Conservation (phyloP, 2,888 invertebrate species). For the Arenicola marina region DNA sequence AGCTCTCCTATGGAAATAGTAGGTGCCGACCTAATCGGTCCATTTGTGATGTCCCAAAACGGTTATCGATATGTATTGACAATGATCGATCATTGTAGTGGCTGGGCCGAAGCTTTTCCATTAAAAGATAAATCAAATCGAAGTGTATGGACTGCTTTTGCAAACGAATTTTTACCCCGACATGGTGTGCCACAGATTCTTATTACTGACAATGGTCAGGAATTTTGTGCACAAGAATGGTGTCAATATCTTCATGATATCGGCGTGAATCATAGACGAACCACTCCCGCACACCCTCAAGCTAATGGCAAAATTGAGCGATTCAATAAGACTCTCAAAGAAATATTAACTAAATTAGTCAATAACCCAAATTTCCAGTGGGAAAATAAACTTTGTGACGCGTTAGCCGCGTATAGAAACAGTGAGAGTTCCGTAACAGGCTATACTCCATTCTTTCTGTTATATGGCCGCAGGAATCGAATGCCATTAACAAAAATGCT, state of each 20-base stretch:
- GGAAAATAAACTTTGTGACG: background rate
- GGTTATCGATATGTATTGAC: background rate
- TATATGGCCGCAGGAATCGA: background rate
- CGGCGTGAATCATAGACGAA: background rate
- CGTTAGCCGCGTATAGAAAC: background rate
- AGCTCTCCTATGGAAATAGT: background rate
- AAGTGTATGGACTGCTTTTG: background rate
- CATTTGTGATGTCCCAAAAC: background rate
- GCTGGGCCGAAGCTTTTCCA: slow-evolving; percentile 5
- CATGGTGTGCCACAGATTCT: background rate
- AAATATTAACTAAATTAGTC: background rate
- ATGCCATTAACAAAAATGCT: background rate
- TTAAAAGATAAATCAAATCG: background rate
- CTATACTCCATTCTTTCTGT: background rate
- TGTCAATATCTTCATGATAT: background rate
- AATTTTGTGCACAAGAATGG: background rate
- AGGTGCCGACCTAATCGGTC: slow-evolving; percentile 2
- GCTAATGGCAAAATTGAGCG: background rate
- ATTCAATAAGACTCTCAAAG: background rate
- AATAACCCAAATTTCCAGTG: background rate
- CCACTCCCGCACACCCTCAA: background rate
- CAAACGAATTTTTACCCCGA: background rate
- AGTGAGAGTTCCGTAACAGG: background rate
- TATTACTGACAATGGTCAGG: background rate
- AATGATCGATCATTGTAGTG: background rate